phyloP scores from a whole-genome alignment of 2,113 vertebrate genomes.

The Gobiocypris rarus region DNA sequence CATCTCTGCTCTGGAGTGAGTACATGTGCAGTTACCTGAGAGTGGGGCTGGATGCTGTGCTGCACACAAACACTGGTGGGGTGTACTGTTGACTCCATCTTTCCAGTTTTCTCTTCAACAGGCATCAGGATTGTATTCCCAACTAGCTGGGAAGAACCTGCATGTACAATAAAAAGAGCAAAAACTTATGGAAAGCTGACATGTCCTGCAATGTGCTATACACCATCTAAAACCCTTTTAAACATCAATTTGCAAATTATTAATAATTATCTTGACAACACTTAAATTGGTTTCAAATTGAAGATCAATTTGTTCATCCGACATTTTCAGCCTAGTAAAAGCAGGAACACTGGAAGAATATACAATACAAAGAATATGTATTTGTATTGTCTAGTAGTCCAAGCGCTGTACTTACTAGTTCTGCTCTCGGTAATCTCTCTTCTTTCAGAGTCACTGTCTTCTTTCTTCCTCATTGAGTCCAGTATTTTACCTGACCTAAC shows the following conservation, averaged over 20 bases:
- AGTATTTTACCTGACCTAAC: neutral
- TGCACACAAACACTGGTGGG: neutral
- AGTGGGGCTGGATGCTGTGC: neutral
- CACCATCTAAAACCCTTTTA: neutral
- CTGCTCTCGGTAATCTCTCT: neutral
- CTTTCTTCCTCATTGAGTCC: neutral
- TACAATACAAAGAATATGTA: neutral
- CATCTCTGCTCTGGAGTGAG: neutral
- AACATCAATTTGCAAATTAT: neutral
- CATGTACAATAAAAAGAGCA: neutral
- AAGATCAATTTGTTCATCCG: neutral
- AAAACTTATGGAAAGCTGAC: too few relatives aligned
- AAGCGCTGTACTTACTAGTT: constrained; percentile 40
- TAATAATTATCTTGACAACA: neutral
- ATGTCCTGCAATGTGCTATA: neutral
- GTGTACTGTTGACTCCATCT: neutral
- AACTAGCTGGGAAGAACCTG: constrained; percentile 17
- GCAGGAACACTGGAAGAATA: neutral
- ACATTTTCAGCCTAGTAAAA: neutral
- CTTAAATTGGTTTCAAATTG: neutral
- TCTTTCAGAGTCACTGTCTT: constrained; percentile 23
- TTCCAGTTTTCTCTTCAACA: neutral
- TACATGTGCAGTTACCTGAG: constrained; percentile 33
- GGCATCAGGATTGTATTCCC: neutral
- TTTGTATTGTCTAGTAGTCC: constrained; percentile 7